phyloP scores from a whole-genome alignment of 64 coral and sea anemone species.

The Dendrophyllia cribrosa region DNA sequence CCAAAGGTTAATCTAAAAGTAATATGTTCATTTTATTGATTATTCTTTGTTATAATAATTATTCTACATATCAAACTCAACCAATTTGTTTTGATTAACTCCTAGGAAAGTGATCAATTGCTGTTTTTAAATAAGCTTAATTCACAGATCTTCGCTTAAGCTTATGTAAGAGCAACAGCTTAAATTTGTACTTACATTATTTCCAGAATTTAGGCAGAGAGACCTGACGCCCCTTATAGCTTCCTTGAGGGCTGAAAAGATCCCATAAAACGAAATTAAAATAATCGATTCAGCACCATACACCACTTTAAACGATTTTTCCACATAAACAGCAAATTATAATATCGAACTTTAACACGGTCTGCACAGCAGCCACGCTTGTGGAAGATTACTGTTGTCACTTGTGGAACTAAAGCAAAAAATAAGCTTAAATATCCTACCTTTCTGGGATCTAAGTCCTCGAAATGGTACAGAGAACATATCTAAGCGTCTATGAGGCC shows the following conservation, averaged over 20 bases:
- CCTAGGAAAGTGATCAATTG: no score
- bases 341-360: background rate
- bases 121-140: no score
- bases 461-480: slow-evolving; percentile 42
- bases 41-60: no score
- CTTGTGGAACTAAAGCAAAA: background rate
- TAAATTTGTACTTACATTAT: slow-evolving; percentile 19
- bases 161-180: background rate
- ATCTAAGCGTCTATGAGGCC: background rate
- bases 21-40: no score
- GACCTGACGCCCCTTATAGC: slow-evolving; percentile 20
- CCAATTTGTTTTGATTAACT: no score
- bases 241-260: slow-evolving; percentile 58
- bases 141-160: background rate
- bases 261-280: background rate
- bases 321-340: no score
- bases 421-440: background rate
- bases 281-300: background rate
- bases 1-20: no score
- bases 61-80: no score
- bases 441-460: slow-evolving; percentile 39
- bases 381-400: background rate
- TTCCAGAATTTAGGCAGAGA: slow-evolving; percentile 52
- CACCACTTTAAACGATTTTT: background rate
- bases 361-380: no score